Percentiles rank a stretch among this genome's conserved stretches.
Evolutionary conservation across 37 sponge, comb jelly and placozoan genomes (phyloP).

Genomic region (Mnemiopsis leidyi): DNA sequence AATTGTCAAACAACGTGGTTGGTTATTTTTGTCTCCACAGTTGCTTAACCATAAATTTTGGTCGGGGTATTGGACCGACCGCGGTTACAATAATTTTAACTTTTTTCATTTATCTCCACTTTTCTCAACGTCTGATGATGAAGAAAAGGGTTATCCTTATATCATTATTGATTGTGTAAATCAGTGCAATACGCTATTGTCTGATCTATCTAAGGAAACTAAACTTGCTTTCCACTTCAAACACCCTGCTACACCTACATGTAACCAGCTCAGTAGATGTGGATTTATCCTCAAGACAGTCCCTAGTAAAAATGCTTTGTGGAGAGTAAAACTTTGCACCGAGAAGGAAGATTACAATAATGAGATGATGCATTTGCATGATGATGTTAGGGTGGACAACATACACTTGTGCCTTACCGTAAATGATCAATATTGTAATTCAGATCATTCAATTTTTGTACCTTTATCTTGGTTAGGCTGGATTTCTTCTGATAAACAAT

Average conservation of each 20-base stretch:
- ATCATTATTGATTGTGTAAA: not conserved
- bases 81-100: not conserved
- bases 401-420: no score
- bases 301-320: not conserved
- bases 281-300: conserved; percentile 6
- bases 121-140: not conserved
- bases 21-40: not conserved
- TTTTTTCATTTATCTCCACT: not conserved
- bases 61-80: not conserved
- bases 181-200: not conserved
- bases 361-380: no score
- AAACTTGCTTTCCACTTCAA: not conserved
- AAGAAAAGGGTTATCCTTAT: not conserved
- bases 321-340: not conserved
- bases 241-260: not conserved
- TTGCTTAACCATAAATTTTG: not conserved
- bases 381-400: no score
- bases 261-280: not conserved
- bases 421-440: no score
- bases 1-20: not conserved
- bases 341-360: no score
- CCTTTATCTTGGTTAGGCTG: no score
- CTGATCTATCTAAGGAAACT: not conserved
- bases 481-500: no score
- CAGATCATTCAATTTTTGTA: no score